Conservation (phyloP, 2,888 invertebrate genomes). For the Noctuana brunneofusca region DNA sequence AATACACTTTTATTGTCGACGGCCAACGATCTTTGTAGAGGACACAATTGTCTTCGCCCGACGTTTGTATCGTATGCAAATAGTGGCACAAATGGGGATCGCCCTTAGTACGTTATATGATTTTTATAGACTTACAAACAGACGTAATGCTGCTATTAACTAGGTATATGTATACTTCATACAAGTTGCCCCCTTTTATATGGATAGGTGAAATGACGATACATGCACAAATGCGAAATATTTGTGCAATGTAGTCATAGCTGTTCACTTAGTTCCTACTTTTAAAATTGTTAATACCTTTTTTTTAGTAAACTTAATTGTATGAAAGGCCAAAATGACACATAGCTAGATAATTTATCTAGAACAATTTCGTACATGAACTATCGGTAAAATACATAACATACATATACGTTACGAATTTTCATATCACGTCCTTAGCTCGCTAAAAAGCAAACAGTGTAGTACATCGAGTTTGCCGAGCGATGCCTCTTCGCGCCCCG, state of each 20-base stretch:
- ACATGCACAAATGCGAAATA: too few species aligned
- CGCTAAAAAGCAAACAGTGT: constrained; percentile 53
- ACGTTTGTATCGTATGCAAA: constrained; percentile 78
- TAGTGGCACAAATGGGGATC: constrained; percentile 68
- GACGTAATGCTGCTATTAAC: constrained; percentile 15
- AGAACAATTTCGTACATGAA: neutral
- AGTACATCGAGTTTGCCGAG: constrained; percentile 52
- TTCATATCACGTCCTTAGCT: constrained; percentile 46
- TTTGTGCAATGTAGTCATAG: too few species aligned
- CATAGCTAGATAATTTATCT: neutral
- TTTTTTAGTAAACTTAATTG: too few species aligned
- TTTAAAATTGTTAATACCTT: too few species aligned
- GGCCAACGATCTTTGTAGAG: constrained; percentile 71
- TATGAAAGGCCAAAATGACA: neutral
- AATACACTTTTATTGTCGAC: constrained; percentile 80
- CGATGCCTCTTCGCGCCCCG: constrained; percentile 54
- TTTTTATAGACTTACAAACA: constrained; percentile 62
- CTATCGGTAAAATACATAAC: neutral
- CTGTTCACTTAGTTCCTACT: too few species aligned
- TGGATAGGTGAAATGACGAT: neutral
- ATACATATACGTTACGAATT: constrained; percentile 29
- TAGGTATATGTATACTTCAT: neutral
- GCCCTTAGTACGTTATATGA: constrained; percentile 69
- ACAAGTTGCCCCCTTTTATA: neutral
- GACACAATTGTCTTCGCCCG: constrained; percentile 66